Base-by-base conservation (phyloP, 2,113 vertebrate genomes). In the Petroica traversi region DNA sequence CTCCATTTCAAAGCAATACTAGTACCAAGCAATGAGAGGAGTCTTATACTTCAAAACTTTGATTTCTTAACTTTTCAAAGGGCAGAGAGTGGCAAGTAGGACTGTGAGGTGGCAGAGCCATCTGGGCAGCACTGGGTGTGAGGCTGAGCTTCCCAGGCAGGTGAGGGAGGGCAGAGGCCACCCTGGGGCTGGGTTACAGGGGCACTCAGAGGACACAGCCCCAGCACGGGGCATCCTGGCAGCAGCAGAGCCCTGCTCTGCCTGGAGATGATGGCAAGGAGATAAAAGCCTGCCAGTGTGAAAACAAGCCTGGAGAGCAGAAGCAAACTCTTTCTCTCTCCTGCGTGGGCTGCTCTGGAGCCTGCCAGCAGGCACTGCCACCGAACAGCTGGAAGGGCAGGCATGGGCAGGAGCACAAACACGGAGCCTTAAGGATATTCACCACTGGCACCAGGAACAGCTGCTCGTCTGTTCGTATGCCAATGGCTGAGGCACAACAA, bases 171-270 rank as follows among this genome's bases (percentile, higher is more conserved):
- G 24, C 25, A 26, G 45, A 7, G 38, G 80, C 36, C 0, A 0
- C 33, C 16, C 34, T 3, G 1, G 13, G 86, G 22, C 52, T 4
- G 4, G 11, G 19, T 8, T 25, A 14, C 20, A 12, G 61, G 5
- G 45, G 34, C 66, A 15, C 58, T 3, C 2, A 0, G 62, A 58
- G 41, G 20, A 24, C 52, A 49, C 48, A 72, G 57, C 54, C 43
- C 0, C 0, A 57, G 46, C 1, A 0, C 6, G 2, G 46, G 1
- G 13, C n/a, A 8, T 9, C 16, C 43, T 7, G 6, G 45, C 41
- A 38, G 55, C 31, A 57, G 84, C 55, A 62, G 23, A 6, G 11
- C 48, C 52, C 45, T 66, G 28, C 34, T 40, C 34, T 3, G 18
- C 22, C 71, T 12, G 8, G 24, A 36, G 49, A 34, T 2, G 9